A percentile compares a stretch with the other conserved stretches of the same genome.
phyloP scores from a whole-genome alignment of 1,140 invertebrate species.

The Solenopsis invicta region DNA sequence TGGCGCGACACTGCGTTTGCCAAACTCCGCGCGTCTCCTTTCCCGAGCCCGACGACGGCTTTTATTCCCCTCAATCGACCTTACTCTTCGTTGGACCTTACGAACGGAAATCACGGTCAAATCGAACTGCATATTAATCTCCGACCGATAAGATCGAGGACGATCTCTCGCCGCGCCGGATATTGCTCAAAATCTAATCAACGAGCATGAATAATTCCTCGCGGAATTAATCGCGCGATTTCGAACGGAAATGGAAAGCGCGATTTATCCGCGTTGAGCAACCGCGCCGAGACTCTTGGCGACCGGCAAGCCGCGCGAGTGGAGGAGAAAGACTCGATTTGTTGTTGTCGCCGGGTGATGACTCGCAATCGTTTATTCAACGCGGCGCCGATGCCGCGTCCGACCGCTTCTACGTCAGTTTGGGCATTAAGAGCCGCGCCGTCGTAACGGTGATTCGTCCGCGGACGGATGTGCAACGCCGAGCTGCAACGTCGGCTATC shows the following conservation, averaged over 20 bases:
- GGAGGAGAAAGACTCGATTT: slow-evolving; percentile 34
- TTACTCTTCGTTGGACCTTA: neutral
- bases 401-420: neutral
- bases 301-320: neutral
- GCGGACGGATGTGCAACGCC: slow-evolving; percentile 23
- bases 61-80: neutral
- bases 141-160: slow-evolving; percentile 19
- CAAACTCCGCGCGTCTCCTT: too few relatives aligned
- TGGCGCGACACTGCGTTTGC: neutral
- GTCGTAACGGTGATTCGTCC: slow-evolving; percentile 44
- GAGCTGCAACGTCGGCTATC: slow-evolving; percentile 40
- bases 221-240: slow-evolving; percentile 68
- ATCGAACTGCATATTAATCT: neutral
- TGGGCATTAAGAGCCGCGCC: neutral
- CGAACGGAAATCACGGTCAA: slow-evolving; percentile 18
- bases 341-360: slow-evolving; percentile 24
- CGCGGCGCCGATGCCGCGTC: neutral
- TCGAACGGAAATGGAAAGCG: slow-evolving; percentile 76
- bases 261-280: slow-evolving; percentile 48
- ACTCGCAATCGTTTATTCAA: slow-evolving; percentile 11
- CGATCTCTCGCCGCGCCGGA: slow-evolving; percentile 23
- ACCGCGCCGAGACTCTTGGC: slow-evolving; percentile 13
- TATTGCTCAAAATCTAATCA: slow-evolving; percentile 42
- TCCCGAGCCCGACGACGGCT: neutral
- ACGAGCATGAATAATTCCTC: neutral